Conservation (phyloP, 1,140 invertebrate genomes). For the Drosophila tropicalis region DNA sequence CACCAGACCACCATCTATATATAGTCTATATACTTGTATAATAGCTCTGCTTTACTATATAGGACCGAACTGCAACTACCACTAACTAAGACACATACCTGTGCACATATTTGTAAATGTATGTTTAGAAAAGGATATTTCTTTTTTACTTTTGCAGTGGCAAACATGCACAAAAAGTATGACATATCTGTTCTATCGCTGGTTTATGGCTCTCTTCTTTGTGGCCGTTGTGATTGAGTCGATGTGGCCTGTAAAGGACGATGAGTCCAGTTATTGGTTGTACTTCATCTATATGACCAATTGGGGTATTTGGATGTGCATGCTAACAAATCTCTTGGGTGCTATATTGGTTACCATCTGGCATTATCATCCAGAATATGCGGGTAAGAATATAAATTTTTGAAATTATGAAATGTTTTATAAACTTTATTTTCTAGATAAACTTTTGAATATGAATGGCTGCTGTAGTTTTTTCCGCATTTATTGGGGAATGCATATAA, state of each 20-base stretch:
- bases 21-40: conserved; percentile 1
- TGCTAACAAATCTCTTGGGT: conserved; percentile 77
- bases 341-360: conserved; percentile 74
- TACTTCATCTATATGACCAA: conserved; percentile 90
- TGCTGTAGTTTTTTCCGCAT: conserved; percentile 83
- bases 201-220: conserved; percentile 85
- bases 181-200: conserved; percentile 85
- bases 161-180: conserved; percentile 83
- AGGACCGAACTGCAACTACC: background rate
- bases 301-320: conserved; percentile 88
- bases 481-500: conserved; percentile 86
- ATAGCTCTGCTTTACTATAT: conserved; percentile 27
- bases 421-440: conserved; percentile 49
- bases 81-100: background rate
- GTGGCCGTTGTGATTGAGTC: conserved; percentile 84
- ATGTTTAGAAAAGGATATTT: background rate
- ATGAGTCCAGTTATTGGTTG: conserved; percentile 75
- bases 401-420: too few species aligned
- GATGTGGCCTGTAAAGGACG: conserved; percentile 72
- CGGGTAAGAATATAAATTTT: conserved; percentile 51
- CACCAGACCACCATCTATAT: conserved; percentile 16
- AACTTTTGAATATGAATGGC: conserved; percentile 64
- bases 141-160: conserved; percentile 77
- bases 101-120: too few species aligned
- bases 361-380: conserved; percentile 79